Evolutionary conservation across 2,797 vertebrate species (phyloP), one percentile per base, ranked within the genome.

Genomic region (Cuculus canorus): DNA sequence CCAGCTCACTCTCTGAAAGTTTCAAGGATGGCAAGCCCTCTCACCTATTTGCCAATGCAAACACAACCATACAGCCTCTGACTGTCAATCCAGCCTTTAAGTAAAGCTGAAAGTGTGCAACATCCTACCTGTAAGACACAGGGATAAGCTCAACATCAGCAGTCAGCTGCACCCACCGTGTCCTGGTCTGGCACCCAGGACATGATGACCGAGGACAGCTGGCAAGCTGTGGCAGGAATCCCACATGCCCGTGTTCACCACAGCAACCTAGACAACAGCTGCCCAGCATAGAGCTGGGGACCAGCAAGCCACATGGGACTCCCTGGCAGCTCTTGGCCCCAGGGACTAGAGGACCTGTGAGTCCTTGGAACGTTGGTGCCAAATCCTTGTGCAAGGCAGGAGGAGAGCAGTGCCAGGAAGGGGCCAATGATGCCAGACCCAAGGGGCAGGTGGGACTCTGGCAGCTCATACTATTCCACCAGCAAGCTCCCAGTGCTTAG

Each of bases 61-160:
- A 96, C 63, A 90, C 47, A 72, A 59, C 11, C 4, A 0, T 35
- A 21, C 54, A n/a, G 33, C 13, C 68, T 32, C 37, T 79, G 37
- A 52, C 63, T 91, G 47, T 52, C 56, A 81, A 92, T 13, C 35
- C 80, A 39, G 52, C 69, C 82, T 81, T 75, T 25, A 71, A 41
- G 13, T 25, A 90, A 90, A 86, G 72, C 52, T 83, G 64, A 1
- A 4, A 35, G 30, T 0, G 1, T 54, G 50, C 33, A 72, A 4
- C 2, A 2, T 39, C 16, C 66, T 57, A 4, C 50, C 16, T 2
- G 1, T 2, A 11, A 63, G 45, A 71, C 22, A 15, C 0, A 1
- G 70, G n/a, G 59, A 37, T 65, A 59, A 24, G 57, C 30, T 80
- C 18, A 41, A 52, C 2, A 3, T 64, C 52, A 72, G 37, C 18